Conservation (phyloP, 2,113 vertebrate genomes). For the Columbina picui region DNA sequence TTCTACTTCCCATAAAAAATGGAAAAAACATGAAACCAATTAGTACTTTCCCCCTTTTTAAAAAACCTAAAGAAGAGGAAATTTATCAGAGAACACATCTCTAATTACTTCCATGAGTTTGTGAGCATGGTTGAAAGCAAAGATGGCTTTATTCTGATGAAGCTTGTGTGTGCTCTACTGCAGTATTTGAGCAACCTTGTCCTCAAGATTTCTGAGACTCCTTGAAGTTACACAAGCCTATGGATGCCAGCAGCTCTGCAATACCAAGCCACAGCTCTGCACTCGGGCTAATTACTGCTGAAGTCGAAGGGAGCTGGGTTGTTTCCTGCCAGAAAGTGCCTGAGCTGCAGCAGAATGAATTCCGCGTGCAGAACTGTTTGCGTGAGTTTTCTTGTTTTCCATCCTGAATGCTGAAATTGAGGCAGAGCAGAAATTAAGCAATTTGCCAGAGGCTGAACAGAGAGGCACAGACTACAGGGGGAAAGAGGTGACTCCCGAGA, state of each 20-base stretch:
- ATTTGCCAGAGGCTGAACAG: neutral
- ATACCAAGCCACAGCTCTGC: neutral
- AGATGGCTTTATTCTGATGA: neutral
- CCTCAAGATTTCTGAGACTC: neutral
- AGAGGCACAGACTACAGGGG: neutral
- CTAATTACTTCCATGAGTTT: neutral
- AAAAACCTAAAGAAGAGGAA: neutral
- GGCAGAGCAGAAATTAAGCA: neutral
- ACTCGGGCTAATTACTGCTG: neutral
- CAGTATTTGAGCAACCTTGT: neutral
- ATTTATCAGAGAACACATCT: neutral
- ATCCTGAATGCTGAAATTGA: neutral
- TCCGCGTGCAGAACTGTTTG: neutral
- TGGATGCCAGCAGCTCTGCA: neutral
- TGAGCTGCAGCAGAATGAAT: neutral
- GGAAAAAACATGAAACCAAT: neutral
- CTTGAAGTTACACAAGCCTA: neutral
- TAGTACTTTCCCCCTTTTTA: neutral
- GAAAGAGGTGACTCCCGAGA: neutral
- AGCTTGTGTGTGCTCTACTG: neutral
- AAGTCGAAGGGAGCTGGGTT: neutral
- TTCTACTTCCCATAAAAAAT: neutral
- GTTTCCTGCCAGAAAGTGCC: constrained; percentile 3
- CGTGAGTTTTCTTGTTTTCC: neutral
- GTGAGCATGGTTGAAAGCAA: neutral